Base-by-base conservation (phyloP, 2,797 vertebrate species). In the Rhyacichthys aspro region DNA sequence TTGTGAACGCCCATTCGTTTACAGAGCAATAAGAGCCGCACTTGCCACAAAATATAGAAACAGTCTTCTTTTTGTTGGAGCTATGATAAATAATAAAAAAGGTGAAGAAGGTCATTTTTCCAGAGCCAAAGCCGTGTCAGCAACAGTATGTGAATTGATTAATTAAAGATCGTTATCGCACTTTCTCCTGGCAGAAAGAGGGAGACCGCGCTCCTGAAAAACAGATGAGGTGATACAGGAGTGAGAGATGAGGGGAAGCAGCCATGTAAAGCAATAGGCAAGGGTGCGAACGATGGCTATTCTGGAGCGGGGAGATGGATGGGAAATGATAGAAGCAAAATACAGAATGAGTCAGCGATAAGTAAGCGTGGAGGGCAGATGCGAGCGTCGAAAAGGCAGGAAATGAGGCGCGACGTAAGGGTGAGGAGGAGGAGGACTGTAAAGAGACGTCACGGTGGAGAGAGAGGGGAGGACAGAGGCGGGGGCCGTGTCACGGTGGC, bases 151-250 rank as follows among this genome's bases (percentile, higher is more conserved):
- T 62, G 81, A 82, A 79, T 77, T 84, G 89, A 92, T 91, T 92
- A 92, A 93, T 92, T 93, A 90, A 93, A 93, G 90, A 92, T 92
- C 80, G 84, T 76, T 91, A 92, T 93, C 92, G 67, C 67, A 67
- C 58, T 78, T 82, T 85, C 76, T 68, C 73, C 71, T 46, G 77
- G 70, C 62, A 81, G 71, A 82, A 70, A 76, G 60, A 76, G 55
- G 54, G 55, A 72, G 67, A 34, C 68, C 6, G 61, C 0, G 43
- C 55, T 63, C 38, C 39, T 17, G 44, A 71, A 72, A 75, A 72
- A 42, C 39, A 63, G 58, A 53, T 44, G 43, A 77, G 49, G 68
- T 53, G 75, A 76, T 48, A 43, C 3, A 39, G 52, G 42, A 64
- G 57, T 23, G 67, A 71, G 43, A 50, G 63, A 63, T 34, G 59